phyloP scores from a whole-genome alignment of 2,797 vertebrate genomes.

The Eutrigla gurnardus region DNA sequence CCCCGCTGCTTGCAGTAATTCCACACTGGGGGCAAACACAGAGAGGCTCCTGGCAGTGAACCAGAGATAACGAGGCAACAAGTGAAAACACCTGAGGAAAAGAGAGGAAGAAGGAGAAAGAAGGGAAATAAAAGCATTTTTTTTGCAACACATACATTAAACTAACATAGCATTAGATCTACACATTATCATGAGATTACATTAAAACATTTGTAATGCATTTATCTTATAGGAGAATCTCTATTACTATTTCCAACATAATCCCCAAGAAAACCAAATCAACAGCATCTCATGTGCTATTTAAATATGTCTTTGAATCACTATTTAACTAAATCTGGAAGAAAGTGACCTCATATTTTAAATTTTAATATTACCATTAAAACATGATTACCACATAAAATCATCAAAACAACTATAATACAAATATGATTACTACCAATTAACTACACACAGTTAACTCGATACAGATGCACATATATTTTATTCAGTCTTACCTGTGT shows the following conservation, averaged over 20 bases:
- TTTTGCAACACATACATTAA: neutral
- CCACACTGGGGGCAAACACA: neutral
- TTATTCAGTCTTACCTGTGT: conserved; percentile 39
- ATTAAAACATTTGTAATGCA: neutral
- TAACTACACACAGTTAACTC: neutral
- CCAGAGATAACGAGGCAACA: conserved; percentile 24
- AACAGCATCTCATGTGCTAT: neutral
- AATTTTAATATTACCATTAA: neutral
- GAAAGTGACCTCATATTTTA: neutral
- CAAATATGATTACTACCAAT: too few species aligned
- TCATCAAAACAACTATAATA: neutral
- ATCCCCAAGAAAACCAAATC: neutral
- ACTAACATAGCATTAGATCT: neutral
- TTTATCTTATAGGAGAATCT: neutral
- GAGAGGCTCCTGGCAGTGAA: neutral
- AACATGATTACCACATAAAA: neutral
- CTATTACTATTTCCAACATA: neutral
- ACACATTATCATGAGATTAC: neutral
- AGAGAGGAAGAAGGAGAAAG: neutral
- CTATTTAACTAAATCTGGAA: neutral
- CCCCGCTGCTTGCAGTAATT: neutral
- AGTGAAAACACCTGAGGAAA: conserved; percentile 46
- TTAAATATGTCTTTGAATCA: neutral
- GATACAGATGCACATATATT: neutral
- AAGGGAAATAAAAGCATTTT: neutral